Evolutionary conservation across 2,797 vertebrate genomes (phyloP), one percentile per base, ranked within the genome.

Genomic region (Dromococcyx pavoninus): DNA sequence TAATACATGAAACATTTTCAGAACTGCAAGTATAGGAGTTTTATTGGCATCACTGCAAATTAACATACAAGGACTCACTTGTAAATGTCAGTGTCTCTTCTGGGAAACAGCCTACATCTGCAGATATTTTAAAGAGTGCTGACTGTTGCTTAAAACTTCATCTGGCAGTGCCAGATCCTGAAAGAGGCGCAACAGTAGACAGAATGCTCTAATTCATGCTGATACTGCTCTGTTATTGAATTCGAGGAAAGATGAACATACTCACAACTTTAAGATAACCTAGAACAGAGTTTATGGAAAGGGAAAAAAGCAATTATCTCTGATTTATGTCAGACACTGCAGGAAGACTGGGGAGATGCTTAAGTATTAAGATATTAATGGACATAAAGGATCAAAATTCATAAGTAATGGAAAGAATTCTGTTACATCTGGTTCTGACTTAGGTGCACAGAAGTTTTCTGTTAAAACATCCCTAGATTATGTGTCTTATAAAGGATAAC

Each of bases 81-180:
- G 65, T 91, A 92, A 93, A 89, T 43, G 58, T 72, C 44, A 70
- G 10, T 88, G 75, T 87, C 51, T 92, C 83, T 91, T 91, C 85
- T 91, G 43, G 66, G 88, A 93, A 92, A 64, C 32, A 60, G 4
- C 5, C 76, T 66, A 86, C 87, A 70, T 81, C 79, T 84, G 89
- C 73, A 91, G 79, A 56, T 83, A 44, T 81, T 95, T 93, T 78
- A 66, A 87, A 88, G 43, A 64, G 51, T 0, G 0, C 39, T 84
- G 62, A 80, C 69, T 89, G 46, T 80, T 95, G 57, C 70, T 86
- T 71, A 79, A 73, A 96, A 60, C 62, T 69, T 89, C 51, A 48
- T 93, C 60, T 83, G 30, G 35, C 93, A 91, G 30, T 78, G 72
- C 48, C 19, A 28, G 53, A 74, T 92, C 37, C 69, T 91, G 65